Evolutionary conservation across 2,113 vertebrate genomes (phyloP).

Genomic region (Silurus asotus): DNA sequence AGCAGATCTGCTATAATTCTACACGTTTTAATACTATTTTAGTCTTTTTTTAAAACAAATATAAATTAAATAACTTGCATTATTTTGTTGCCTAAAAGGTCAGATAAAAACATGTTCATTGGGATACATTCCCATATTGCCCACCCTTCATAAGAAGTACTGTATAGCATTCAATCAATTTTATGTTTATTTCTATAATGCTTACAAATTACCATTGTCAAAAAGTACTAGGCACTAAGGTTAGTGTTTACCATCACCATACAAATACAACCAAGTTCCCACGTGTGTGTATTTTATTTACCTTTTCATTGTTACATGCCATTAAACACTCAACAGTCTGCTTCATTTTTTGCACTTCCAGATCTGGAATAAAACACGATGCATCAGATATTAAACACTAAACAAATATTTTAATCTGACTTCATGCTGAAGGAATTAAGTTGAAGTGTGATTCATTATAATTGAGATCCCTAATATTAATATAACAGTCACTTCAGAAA

Average conservation of each 20-base stretch:
- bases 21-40: neutral
- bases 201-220: too few relatives aligned
- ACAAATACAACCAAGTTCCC: neutral
- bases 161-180: too few relatives aligned
- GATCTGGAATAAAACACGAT: slow-evolving; percentile 68
- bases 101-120: neutral
- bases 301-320: slow-evolving; percentile 70
- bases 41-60: neutral
- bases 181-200: too few relatives aligned
- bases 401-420: neutral
- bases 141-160: neutral
- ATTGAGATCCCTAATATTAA: neutral
- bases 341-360: slow-evolving; percentile 75
- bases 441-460: neutral
- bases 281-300: slow-evolving; percentile 28
- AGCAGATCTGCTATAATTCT: neutral
- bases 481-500: neutral
- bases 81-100: neutral
- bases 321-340: slow-evolving; percentile 63
- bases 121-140: neutral
- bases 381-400: neutral
- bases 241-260: neutral
- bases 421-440: neutral
- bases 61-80: neutral
- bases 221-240: too few relatives aligned